These are phyloP conservation scores for Lonchura striata DNA, from an alignment of 2,113 vertebrate species.

Conservation along the genomic window DNA sequence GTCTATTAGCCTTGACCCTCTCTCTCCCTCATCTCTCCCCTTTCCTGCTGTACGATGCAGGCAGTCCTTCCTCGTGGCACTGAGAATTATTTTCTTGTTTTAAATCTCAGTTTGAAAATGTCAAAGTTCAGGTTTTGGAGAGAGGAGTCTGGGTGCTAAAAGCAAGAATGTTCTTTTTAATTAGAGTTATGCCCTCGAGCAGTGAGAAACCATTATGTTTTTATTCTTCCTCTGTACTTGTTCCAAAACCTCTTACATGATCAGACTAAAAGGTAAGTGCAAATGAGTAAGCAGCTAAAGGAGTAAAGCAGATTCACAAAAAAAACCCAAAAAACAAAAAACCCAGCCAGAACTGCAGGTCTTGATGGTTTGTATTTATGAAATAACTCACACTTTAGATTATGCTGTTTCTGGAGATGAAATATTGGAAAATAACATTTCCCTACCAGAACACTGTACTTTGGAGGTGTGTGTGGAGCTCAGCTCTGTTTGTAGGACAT, in stretches of 20 bases:
- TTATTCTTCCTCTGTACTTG: constrained; percentile 58
- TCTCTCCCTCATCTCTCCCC: not conserved
- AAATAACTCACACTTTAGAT: constrained; percentile 15
- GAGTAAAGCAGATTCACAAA: constrained; percentile 40
- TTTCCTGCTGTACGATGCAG: not conserved
- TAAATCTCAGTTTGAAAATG: constrained; percentile 67
- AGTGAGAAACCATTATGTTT: constrained; percentile 61
- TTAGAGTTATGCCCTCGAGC: constrained; percentile 58
- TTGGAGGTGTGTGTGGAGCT: not conserved
- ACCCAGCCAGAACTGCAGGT: not conserved
- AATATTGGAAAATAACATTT: not conserved
- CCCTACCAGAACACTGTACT: not conserved
- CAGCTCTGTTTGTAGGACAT: not conserved
- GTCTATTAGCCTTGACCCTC: not conserved
- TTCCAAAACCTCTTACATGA: constrained; percentile 60
- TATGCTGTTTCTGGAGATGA: not conserved
- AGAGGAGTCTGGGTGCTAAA: constrained; percentile 48
- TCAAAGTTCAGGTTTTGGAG: constrained; percentile 57
- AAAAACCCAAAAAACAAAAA: too few relatives aligned
- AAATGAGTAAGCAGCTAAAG: constrained; percentile 53
- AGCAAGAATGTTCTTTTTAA: constrained; percentile 64
- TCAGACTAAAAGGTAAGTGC: constrained; percentile 54
- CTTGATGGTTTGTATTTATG: constrained; percentile 42
- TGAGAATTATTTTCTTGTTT: constrained; percentile 59
- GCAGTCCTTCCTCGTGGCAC: not conserved